A percentile compares a stretch with the other conserved stretches of the same genome.
Conservation (phyloP, 2,888 invertebrate species). For the Embidobia sp. region DNA sequence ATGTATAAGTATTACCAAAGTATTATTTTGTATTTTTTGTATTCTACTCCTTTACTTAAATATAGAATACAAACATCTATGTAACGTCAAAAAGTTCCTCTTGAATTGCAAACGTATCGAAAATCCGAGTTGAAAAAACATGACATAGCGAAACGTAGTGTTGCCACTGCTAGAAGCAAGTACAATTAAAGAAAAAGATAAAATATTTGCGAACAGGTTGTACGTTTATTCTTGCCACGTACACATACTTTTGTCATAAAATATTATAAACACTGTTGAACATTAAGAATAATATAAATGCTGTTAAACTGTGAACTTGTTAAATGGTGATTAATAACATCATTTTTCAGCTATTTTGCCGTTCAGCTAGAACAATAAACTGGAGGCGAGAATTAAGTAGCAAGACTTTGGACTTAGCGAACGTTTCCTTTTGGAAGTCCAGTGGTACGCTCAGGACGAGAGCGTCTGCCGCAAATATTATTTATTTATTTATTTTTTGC, state of each 20-base stretch:
- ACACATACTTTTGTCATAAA: slow-evolving; percentile 11
- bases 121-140: slow-evolving; percentile 59
- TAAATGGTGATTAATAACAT: slow-evolving; percentile 71
- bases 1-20: too few species aligned
- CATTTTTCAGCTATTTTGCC: slow-evolving; percentile 80
- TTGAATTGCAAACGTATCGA: slow-evolving; percentile 28
- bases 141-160: too few species aligned
- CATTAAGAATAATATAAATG: slow-evolving; percentile 46
- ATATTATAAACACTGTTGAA: slow-evolving; percentile 37
- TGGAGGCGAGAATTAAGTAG: slow-evolving; percentile 75
- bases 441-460: slow-evolving; percentile 41
- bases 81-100: too few species aligned
- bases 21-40: too few species aligned
- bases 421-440: slow-evolving; percentile 65
- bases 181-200: slow-evolving; percentile 10
- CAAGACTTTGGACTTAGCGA: slow-evolving; percentile 67
- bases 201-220: slow-evolving; percentile 10
- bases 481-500: slow-evolving; percentile 55
- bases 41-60: too few species aligned
- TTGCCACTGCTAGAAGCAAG: too few species aligned
- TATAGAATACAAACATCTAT: too few species aligned
- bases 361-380: slow-evolving; percentile 73
- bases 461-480: slow-evolving; percentile 21
- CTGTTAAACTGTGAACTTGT: slow-evolving; percentile 41
- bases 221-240: slow-evolving; percentile 24